Evolutionary conservation across 2,888 invertebrate genomes (phyloP).

Genomic region (Pammene aurita): DNA sequence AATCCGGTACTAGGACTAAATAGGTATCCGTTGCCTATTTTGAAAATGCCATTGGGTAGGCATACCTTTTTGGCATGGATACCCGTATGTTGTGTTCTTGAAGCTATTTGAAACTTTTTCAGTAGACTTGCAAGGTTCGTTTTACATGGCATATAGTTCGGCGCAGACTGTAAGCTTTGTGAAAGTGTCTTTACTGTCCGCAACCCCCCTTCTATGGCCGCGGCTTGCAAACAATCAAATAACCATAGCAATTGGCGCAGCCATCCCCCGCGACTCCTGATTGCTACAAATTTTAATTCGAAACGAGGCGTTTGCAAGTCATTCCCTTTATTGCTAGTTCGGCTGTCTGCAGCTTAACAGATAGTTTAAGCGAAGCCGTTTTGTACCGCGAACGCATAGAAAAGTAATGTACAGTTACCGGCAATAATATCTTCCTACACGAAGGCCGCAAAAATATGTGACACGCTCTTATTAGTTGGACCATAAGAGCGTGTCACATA

Average conservation of each 20-base stretch:
- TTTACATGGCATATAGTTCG: neutral
- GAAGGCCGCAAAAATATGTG: too few relatives aligned
- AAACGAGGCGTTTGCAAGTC: constrained; percentile 50
- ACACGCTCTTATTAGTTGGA: too few relatives aligned
- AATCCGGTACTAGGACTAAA: too few relatives aligned
- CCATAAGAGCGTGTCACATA: too few relatives aligned
- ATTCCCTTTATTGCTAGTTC: constrained; percentile 48
- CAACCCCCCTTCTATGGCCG: constrained; percentile 2
- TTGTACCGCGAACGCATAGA: constrained; percentile 27
- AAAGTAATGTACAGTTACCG: neutral
- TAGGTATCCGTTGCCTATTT: too few relatives aligned
- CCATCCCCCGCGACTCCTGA: constrained; percentile 50
- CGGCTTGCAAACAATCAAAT: constrained; percentile 57
- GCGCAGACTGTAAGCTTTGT: neutral
- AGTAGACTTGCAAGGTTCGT: neutral
- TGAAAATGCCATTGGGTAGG: too few relatives aligned
- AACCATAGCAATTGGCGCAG: constrained; percentile 49
- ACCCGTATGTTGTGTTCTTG: too few relatives aligned
- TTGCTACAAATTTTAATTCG: constrained; percentile 54
- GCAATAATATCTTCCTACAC: too few relatives aligned
- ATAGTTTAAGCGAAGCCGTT: constrained; percentile 45
- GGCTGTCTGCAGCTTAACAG: constrained; percentile 42
- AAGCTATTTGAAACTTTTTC: neutral
- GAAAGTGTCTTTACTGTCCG: constrained; percentile 1
- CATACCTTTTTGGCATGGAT: too few relatives aligned